Evolutionary conservation across 1,140 invertebrate genomes (phyloP).

Genomic region (Steinernema feltiae): DNA sequence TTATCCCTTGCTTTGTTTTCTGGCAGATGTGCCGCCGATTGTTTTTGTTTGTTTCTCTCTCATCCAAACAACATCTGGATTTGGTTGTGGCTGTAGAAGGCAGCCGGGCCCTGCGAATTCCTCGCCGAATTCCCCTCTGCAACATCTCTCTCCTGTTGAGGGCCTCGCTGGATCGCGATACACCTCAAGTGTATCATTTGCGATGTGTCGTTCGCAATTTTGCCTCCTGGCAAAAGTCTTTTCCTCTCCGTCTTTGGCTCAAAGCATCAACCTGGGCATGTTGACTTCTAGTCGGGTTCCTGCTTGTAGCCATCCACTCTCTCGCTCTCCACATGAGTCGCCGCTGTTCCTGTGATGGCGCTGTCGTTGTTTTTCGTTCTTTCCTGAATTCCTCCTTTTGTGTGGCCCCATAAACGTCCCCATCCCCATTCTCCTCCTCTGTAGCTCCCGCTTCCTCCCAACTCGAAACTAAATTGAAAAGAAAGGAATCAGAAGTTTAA

Average conservation of each 20-base stretch:
- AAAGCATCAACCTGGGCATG: slow-evolving; percentile 5
- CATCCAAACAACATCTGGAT: slow-evolving; percentile 10
- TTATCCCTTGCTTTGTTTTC: background rate
- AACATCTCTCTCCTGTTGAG: background rate
- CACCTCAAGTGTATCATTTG: background rate
- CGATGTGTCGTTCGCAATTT: background rate
- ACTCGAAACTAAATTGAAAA: too few relatives aligned
- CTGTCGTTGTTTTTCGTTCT: slow-evolving; percentile 10
- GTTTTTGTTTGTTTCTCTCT: background rate
- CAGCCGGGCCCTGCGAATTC: background rate
- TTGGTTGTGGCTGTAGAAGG: background rate
- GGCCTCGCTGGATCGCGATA: background rate
- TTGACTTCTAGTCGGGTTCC: slow-evolving; percentile 1
- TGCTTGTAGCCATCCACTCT: background rate
- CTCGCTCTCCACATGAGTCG: background rate
- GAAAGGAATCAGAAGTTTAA: background rate
- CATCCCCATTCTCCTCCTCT: background rate
- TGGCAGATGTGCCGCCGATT: slow-evolving; percentile 1
- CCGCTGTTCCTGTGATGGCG: background rate
- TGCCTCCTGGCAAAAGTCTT: background rate
- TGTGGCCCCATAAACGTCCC: background rate
- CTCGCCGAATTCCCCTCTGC: too few relatives aligned
- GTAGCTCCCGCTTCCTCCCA: too few relatives aligned
- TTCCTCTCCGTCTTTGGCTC: background rate
- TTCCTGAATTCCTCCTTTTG: background rate